Conservation (phyloP, 2,797 vertebrate species). For the Ptychobarbus kaznakovi region DNA sequence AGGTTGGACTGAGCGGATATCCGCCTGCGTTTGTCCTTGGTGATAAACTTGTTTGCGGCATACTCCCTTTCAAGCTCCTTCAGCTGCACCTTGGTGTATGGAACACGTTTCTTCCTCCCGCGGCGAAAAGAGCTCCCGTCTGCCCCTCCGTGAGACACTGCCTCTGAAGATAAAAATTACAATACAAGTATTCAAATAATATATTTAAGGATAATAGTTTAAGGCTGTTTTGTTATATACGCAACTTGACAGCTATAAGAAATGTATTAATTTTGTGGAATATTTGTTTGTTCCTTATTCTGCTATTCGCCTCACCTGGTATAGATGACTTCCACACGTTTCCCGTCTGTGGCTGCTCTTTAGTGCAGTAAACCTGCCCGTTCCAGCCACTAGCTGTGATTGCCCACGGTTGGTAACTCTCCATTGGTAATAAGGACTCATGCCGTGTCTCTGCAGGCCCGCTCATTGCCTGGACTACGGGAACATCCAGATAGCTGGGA, state of each 20-base stretch:
- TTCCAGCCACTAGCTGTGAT: slow-evolving; percentile 93
- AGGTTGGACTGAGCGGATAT: slow-evolving; percentile 97
- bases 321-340: slow-evolving; percentile 94
- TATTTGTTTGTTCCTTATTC: neutral
- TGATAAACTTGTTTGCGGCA: slow-evolving; percentile 99
- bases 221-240: neutral
- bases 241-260: neutral
- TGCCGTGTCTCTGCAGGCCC: slow-evolving; percentile 91
- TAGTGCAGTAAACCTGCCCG: slow-evolving; percentile 95
- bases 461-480: slow-evolving; percentile 89
- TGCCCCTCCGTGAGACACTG: slow-evolving; percentile 76
- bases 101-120: slow-evolving; percentile 96
- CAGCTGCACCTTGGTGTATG: slow-evolving; percentile 98
- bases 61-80: slow-evolving; percentile 99
- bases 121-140: slow-evolving; percentile 85
- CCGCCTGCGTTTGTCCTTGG: slow-evolving; percentile 97
- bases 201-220: neutral
- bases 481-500: slow-evolving; percentile 93
- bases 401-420: slow-evolving; percentile 97
- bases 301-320: slow-evolving; percentile 78
- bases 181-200: neutral
- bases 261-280: neutral
- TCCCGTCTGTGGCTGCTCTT: slow-evolving; percentile 91
- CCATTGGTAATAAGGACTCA: slow-evolving; percentile 92
- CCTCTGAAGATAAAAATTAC: slow-evolving; percentile 61